phyloP scores from a whole-genome alignment of 2,113 vertebrate genomes.

The Neolamprologus hecqui region DNA sequence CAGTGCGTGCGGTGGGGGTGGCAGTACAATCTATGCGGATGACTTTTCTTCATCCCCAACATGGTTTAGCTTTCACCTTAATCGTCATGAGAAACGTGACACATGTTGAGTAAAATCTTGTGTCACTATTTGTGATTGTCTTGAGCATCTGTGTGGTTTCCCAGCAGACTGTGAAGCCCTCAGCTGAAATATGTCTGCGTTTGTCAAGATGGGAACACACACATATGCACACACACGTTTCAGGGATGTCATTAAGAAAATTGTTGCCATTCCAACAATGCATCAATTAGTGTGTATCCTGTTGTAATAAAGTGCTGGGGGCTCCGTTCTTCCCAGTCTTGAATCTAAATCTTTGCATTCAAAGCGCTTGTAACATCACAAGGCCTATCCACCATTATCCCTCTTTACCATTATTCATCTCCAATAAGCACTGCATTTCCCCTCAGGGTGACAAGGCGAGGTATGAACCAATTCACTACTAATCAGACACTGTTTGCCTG shows the following conservation, averaged over 20 bases:
- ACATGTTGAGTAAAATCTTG: neutral
- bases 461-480: constrained; percentile 48
- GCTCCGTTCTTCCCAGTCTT: neutral
- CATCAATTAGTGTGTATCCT: constrained; percentile 28
- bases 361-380: constrained; percentile 51
- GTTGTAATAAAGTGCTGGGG: constrained; percentile 21
- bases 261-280: constrained; percentile 11
- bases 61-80: neutral
- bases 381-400: constrained; percentile 44
- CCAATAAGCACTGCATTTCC: constrained; percentile 36
- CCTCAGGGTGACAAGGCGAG: constrained; percentile 52
- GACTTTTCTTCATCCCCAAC: neutral
- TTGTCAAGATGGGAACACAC: neutral
- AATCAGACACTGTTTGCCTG: constrained; percentile 58
- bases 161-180: neutral
- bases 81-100: neutral
- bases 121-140: neutral
- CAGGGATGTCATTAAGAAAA: constrained; percentile 21
- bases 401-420: constrained; percentile 53
- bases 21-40: neutral
- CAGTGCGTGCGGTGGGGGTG: neutral
- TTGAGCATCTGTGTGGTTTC: neutral
- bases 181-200: neutral
- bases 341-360: constrained; percentile 42
- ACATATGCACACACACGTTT: neutral